phyloP scores from a whole-genome alignment of 2,113 vertebrate species.

The Pomatorhinus ruficollis region DNA sequence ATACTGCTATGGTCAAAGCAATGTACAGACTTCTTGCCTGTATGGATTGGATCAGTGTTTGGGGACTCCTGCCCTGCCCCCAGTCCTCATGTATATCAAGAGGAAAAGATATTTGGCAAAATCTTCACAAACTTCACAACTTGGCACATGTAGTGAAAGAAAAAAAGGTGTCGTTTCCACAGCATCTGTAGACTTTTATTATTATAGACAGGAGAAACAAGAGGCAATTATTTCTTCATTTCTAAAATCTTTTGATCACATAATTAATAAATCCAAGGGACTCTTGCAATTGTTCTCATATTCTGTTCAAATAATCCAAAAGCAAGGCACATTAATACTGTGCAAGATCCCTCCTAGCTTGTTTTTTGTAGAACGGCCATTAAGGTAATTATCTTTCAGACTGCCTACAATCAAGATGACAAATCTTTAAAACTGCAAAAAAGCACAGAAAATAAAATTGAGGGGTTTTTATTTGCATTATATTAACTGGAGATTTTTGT shows the following conservation, averaged over 20 bases:
- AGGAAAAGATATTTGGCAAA: background rate
- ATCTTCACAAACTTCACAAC: background rate
- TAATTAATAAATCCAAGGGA: background rate
- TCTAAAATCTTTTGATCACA: background rate
- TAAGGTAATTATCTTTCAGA: background rate
- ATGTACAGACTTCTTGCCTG: rapidly evolving
- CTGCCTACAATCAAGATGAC: background rate
- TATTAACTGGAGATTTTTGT: background rate
- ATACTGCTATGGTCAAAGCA: background rate
- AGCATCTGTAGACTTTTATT: background rate
- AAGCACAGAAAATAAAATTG: background rate
- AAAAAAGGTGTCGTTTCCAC: background rate
- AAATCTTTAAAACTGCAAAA: background rate
- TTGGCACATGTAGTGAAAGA: no score
- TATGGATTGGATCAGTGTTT: background rate
- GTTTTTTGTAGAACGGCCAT: background rate
- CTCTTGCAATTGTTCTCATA: background rate
- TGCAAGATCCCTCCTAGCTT: background rate
- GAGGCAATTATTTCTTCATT: background rate
- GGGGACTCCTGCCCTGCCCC: background rate
- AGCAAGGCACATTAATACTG: background rate
- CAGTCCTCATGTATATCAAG: rapidly evolving
- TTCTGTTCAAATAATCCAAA: background rate
- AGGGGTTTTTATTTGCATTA: background rate
- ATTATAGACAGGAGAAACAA: background rate